A percentile compares a stretch with the other conserved stretches of the same genome.
Evolutionary conservation across 2,888 invertebrate species (phyloP).

Genomic region (Protophormia terraenovae): DNA sequence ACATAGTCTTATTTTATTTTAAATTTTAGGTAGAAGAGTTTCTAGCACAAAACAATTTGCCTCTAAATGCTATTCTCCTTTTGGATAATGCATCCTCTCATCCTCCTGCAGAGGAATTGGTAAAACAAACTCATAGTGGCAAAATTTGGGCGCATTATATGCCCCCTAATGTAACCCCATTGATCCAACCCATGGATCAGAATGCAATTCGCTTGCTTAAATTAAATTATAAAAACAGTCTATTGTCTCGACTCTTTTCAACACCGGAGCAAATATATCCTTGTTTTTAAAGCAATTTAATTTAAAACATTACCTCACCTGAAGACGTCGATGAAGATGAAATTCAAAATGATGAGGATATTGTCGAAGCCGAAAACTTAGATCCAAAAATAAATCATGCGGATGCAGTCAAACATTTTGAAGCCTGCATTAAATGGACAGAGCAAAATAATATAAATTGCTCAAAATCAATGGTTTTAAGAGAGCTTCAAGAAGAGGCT

Average conservation of each 20-base stretch:
- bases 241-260: too few species aligned
- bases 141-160: constrained; percentile 7
- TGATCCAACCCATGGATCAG: constrained; percentile 8
- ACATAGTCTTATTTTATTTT: background rate
- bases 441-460: constrained; percentile 17
- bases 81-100: constrained; percentile 1
- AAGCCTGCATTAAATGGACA: constrained; percentile 21
- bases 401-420: constrained; percentile 3
- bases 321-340: background rate
- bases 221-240: background rate
- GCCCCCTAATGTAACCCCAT: background rate
- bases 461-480: background rate
- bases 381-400: constrained; percentile 10
- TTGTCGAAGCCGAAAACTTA: background rate
- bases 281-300: background rate
- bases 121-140: background rate
- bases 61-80: constrained; percentile 4
- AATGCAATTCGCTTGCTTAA: constrained; percentile 5
- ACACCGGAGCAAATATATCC: background rate
- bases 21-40: background rate
- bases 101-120: background rate
- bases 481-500: constrained; percentile 16
- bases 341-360: background rate
- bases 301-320: background rate
- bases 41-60: background rate